These are phyloP conservation scores for Cyclophora punctaria DNA, from an alignment of 2,888 invertebrate genomes.

Conservation along the genomic window DNA sequence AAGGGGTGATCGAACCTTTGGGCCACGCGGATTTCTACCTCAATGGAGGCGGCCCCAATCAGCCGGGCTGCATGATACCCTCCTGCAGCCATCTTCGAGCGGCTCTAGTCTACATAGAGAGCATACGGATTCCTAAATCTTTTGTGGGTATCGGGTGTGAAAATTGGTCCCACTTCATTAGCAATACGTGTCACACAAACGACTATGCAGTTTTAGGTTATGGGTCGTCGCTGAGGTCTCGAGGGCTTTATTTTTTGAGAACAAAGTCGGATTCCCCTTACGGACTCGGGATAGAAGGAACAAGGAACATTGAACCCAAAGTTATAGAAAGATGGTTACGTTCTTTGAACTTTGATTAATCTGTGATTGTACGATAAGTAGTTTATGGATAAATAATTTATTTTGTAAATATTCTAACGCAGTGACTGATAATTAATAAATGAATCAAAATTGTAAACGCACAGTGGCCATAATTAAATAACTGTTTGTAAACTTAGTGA, in stretches of 20 bases:
- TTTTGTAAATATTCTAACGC: not conserved
- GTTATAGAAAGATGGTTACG: slow-evolving; percentile 36
- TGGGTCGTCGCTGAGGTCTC: slow-evolving; percentile 54
- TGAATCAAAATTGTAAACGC: slow-evolving; percentile 10
- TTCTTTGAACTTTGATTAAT: slow-evolving; percentile 28
- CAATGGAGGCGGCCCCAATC: slow-evolving; percentile 80
- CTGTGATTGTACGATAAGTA: slow-evolving; percentile 5
- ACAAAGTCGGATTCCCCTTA: slow-evolving; percentile 51
- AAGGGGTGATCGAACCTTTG: slow-evolving; percentile 70
- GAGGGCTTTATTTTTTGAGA: slow-evolving; percentile 62
- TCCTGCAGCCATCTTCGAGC: slow-evolving; percentile 67
- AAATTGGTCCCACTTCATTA: slow-evolving; percentile 56
- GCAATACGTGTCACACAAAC: slow-evolving; percentile 47
- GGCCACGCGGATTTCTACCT: slow-evolving; percentile 86
- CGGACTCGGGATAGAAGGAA: slow-evolving; percentile 60
- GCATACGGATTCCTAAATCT: slow-evolving; percentile 52
- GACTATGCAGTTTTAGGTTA: slow-evolving; percentile 58
- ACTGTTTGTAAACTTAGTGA: too few relatives aligned
- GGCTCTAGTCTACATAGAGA: slow-evolving; percentile 58
- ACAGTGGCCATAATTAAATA: slow-evolving; percentile 26
- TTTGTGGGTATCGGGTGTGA: slow-evolving; percentile 54
- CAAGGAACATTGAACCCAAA: slow-evolving; percentile 27
- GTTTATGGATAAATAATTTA: not conserved
- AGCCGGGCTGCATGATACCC: slow-evolving; percentile 79
- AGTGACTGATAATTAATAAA: slow-evolving; percentile 3